These are phyloP conservation scores for Etheostoma nigrum DNA, from an alignment of 2,797 vertebrate genomes.

Conservation along the genomic window DNA sequence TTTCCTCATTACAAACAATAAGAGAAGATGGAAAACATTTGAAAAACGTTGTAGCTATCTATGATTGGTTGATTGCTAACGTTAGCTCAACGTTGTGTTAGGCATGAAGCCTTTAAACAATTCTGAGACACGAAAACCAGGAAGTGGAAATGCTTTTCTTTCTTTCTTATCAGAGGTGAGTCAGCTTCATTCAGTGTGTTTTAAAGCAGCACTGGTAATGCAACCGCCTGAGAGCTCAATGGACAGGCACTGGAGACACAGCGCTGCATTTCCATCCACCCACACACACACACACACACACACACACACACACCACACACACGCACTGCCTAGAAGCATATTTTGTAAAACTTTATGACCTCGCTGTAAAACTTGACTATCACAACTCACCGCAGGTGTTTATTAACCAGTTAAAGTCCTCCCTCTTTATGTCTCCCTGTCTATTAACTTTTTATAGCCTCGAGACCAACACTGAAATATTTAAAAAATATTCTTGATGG, in stretches of 20 bases:
- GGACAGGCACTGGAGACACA: slow-evolving; percentile 19
- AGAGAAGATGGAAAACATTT: too few species aligned
- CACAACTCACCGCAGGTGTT: slow-evolving; percentile 13
- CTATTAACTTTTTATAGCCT: not conserved
- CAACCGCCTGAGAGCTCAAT: slow-evolving; percentile 32
- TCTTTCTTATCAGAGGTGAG: not conserved
- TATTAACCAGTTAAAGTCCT: slow-evolving; percentile 8
- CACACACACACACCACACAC: slow-evolving; percentile 12
- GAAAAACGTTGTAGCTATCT: too few species aligned
- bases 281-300: slow-evolving; percentile 12
- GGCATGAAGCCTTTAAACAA: not conserved
- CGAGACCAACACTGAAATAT: not conserved
- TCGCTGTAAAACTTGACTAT: slow-evolving; percentile 31
- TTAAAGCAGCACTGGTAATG: slow-evolving; percentile 20
- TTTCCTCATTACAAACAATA: too few species aligned
- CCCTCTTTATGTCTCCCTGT: not conserved
- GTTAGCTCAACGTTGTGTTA: not conserved
- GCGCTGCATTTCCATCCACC: slow-evolving; percentile 33
- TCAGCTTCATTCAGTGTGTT: not conserved
- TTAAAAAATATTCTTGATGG: not conserved
- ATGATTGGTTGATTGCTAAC: too few species aligned
- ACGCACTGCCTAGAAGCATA: slow-evolving; percentile 33
- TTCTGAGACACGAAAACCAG: not conserved
- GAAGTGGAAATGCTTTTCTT: not conserved
- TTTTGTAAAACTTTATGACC: slow-evolving; percentile 50